phyloP scores from a whole-genome alignment of 2,113 vertebrate species.

The Rhea pennata region DNA sequence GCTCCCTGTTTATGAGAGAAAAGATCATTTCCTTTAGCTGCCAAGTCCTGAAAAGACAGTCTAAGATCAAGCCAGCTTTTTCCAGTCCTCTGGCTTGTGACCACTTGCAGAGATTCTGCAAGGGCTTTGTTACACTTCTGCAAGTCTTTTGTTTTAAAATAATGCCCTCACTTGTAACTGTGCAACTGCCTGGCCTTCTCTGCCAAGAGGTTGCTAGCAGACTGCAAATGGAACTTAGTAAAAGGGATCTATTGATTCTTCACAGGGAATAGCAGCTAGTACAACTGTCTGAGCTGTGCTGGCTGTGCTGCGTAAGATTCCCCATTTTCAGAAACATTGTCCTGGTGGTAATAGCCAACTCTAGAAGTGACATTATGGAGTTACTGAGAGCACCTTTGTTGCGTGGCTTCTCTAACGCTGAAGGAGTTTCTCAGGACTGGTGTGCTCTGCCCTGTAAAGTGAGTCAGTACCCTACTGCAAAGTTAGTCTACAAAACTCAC shows the following conservation, averaged over 20 bases:
- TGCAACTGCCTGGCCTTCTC: neutral
- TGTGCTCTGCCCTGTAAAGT: no score
- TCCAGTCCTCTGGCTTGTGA: neutral
- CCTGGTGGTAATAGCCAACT: no score
- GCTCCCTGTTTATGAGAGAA: neutral
- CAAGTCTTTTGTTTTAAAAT: conserved; percentile 33
- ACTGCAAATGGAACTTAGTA: conserved; percentile 11
- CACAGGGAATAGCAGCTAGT: neutral
- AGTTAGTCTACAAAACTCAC: neutral
- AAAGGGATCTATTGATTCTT: conserved; percentile 21
- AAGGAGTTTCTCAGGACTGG: no score
- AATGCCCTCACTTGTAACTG: neutral
- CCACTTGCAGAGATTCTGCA: neutral
- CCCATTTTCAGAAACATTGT: no score
- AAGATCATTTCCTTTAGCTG: neutral
- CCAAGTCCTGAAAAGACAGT: neutral
- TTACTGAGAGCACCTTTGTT: no score
- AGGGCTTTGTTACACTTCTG: neutral
- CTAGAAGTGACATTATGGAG: no score
- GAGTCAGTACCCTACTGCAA: neutral
- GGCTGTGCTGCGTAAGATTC: neutral
- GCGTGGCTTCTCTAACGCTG: no score
- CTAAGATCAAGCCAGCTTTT: neutral
- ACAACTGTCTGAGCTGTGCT: neutral
- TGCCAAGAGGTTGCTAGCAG: neutral